Evolutionary conservation across 2,113 vertebrate genomes (phyloP), one percentile per base, ranked within the genome.

Genomic region (Eretmochelys imbricata): DNA sequence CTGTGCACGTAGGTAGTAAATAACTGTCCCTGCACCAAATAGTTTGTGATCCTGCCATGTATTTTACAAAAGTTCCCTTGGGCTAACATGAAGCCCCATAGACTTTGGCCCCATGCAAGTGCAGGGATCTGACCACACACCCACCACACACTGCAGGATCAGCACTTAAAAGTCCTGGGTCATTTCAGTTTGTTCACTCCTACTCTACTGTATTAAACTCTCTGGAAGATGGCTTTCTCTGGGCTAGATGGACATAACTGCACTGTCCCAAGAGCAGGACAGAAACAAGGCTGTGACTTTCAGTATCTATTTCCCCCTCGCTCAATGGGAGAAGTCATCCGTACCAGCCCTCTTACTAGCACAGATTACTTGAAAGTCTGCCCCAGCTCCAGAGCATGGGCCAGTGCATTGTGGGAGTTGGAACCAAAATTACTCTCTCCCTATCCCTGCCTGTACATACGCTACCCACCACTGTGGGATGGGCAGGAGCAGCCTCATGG

Each of bases 121-220:
- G 2, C 35, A 10, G 35, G 65, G 65, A 72, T 93, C 69, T 93
- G 91, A 85, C 92, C 51, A 75, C 3, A 38, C n/a, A 91, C 82
- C 85, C n/a, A 91, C 82, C 85, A 25, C 42, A 8, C 1, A 0
- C 59, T 0, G 0, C 82, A 53, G 87, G 72, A 76, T 85, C n/a
- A 83, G 79, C 31, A 3, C 19, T 90, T 27, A 86, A 89, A 89
- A 88, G 24, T 5, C 75, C 12, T 9, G 89, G 85, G 46, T 88
- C n/a, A 22, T 82, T 91, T 95, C 62, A 57, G 0, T 89, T 93
- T 95, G 49, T 95, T 95, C 95, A 5, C 6, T 88, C 72, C 65
- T 91, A 25, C 25, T 82, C 49, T 69, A 42, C 78, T 84, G 42
- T 29, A 8, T 25, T 53, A 82, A 96, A 75, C 2, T 93, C 91